phyloP scores from a whole-genome alignment of 2,888 invertebrate genomes.

The Cerceris rybyensis region DNA sequence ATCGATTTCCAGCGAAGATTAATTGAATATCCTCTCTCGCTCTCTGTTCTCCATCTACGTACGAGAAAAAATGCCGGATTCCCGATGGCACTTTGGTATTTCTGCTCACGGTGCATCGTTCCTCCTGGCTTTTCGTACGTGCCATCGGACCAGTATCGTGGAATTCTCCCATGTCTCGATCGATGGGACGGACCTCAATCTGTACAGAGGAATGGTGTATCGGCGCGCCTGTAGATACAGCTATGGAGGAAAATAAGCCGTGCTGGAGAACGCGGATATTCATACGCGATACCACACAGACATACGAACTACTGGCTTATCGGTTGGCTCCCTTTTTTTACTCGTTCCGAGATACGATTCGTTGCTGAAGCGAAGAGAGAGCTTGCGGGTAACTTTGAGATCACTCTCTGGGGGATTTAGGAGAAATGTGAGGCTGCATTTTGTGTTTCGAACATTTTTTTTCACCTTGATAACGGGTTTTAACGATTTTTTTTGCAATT shows the following conservation, averaged over 20 bases:
- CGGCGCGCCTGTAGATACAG: not conserved
- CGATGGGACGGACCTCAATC: slow-evolving; percentile 67
- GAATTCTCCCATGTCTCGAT: slow-evolving; percentile 61
- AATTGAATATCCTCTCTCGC: slow-evolving; percentile 53
- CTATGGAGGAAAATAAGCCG: slow-evolving; percentile 34
- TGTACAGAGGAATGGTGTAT: slow-evolving; percentile 31
- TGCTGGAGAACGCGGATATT: not conserved
- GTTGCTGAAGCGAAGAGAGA: not conserved
- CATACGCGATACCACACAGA: not conserved
- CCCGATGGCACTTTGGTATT: slow-evolving; percentile 58
- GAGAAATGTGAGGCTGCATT: not conserved
- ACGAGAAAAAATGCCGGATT: slow-evolving; percentile 61
- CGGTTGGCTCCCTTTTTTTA: too few species aligned
- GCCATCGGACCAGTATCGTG: slow-evolving; percentile 48
- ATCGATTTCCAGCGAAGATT: slow-evolving; percentile 56
- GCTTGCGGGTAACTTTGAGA: not conserved
- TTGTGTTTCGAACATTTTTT: not conserved
- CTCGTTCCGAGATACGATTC: not conserved
- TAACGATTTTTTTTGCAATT: too few species aligned
- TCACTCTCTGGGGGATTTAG: not conserved
- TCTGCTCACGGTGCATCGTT: slow-evolving; percentile 34
- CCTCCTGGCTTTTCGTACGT: slow-evolving; percentile 52
- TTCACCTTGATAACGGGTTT: too few species aligned
- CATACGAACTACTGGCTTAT: too few species aligned
- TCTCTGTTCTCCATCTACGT: slow-evolving; percentile 42